Evolutionary conservation across 2,888 invertebrate species (phyloP).

Genomic region (Oxyteleia sp.): DNA sequence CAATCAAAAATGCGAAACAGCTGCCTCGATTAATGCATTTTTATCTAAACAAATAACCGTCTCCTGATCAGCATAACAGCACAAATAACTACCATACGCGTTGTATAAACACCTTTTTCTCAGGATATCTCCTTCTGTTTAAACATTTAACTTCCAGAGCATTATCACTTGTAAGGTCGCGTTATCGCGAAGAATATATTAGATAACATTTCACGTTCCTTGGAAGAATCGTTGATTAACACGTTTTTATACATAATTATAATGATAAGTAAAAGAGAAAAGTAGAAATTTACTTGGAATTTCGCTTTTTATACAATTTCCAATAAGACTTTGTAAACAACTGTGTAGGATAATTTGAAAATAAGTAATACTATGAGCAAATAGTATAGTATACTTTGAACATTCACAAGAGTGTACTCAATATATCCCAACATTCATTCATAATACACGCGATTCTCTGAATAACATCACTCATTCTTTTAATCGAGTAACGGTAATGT

Average conservation of each 20-base stretch:
- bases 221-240: no score
- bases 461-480: constrained; percentile 63
- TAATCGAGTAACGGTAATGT: constrained; percentile 65
- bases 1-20: constrained; percentile 24
- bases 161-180: no score
- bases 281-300: neutral
- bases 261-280: no score
- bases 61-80: no score
- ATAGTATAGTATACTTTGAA: constrained; percentile 1
- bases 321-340: neutral
- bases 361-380: constrained; percentile 31
- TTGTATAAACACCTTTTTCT: constrained; percentile 29
- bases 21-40: constrained; percentile 30
- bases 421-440: constrained; percentile 41
- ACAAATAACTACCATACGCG: no score
- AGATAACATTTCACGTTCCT: no score
- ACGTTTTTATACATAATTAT: no score
- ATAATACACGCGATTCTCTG: constrained; percentile 57
- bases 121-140: constrained; percentile 38
- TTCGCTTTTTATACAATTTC: neutral
- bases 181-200: no score
- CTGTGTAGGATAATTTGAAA: constrained; percentile 20
- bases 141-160: constrained; percentile 28
- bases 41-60: constrained; percentile 32
- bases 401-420: neutral